Conservation (phyloP, 2,797 vertebrate species). For the Fundulus diaphanus region DNA sequence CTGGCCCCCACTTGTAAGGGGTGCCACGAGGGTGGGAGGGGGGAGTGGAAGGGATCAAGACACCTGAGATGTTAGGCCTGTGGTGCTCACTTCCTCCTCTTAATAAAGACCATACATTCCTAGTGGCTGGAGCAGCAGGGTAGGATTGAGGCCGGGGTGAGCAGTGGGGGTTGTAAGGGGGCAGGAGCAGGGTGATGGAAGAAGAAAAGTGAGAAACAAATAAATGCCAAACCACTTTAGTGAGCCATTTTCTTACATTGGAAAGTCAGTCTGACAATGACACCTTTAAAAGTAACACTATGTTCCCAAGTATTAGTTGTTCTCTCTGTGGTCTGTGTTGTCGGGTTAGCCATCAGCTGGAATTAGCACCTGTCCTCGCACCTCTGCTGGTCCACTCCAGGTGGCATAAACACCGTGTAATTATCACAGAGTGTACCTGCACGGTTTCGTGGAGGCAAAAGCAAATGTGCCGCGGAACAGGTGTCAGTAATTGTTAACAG, state of each 20-base stretch:
- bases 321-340: slow-evolving; percentile 12
- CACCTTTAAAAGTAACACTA: slow-evolving; percentile 15
- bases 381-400: slow-evolving; percentile 38
- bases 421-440: slow-evolving; percentile 28
- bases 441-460: slow-evolving; percentile 5
- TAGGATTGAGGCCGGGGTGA: not conserved
- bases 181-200: not conserved
- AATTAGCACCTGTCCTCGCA: slow-evolving; percentile 20
- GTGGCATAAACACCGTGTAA: slow-evolving; percentile 45
- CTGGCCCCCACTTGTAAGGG: slow-evolving; percentile 60
- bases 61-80: slow-evolving; percentile 72
- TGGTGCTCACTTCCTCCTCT: slow-evolving; percentile 72
- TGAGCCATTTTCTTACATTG: not conserved
- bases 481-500: slow-evolving; percentile 8
- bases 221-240: slow-evolving; percentile 29
- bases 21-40: slow-evolving; percentile 61
- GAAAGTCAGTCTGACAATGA: not conserved
- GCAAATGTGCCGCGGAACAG: slow-evolving; percentile 34
- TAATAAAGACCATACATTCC: slow-evolving; percentile 77
- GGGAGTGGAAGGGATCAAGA: slow-evolving; percentile 62
- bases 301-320: slow-evolving; percentile 4
- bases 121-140: slow-evolving; percentile 34
- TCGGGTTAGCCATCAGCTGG: slow-evolving; percentile 31
- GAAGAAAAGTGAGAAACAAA: slow-evolving; percentile 29
- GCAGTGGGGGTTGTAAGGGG: not conserved